Evolutionary conservation across 1,140 invertebrate species (phyloP), one percentile per base, ranked within the genome.

Genomic region (Laodelphax striatellus): DNA sequence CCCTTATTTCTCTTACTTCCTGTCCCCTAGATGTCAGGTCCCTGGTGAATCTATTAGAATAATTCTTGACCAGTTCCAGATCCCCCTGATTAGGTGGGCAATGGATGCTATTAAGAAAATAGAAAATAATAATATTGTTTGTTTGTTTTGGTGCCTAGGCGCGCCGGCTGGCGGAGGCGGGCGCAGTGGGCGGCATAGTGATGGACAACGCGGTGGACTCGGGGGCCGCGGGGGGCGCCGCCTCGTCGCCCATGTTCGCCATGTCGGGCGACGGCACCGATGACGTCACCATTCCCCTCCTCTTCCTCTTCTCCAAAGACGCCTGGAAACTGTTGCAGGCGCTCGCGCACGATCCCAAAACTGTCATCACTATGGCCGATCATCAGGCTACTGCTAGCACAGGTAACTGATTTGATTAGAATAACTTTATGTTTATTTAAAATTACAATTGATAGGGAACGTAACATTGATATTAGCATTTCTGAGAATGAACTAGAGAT

Each of bases 211-310:
- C 83, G 34, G 75, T 80, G n/a, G 86, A 82, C 21, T 86, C 87
- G 17, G 86, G 83, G 5, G 34, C 80, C 16, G 86, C 82, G 21
- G 86, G 87, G 17, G 86, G 83, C 52, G 80, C 84, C 16, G 77
- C 82, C 19, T 82, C 76, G 19, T 85, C 87, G 1, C 83, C 89
- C 0, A 82, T 95, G 75, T 98, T 98, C 77, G 90, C 91, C 2
- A 98, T 98, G 94, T 95, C 92, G 10, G 93, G 92, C 1, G 93
- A 96, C 76, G 92, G 91, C 0, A 82, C 78, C 9, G 83, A 90
- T 68, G 90, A 97, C 71, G 85, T 97, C 1, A 81, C 74, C 53
- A 97, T 98, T 69, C 93, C 94, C 0, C 79, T 93, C 14, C 86
- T 96, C 0, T 97, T 98, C 71, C 77, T 98, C 10, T 97, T 93